A percentile compares a stretch with the other conserved stretches of the same genome.
These are phyloP conservation scores for Drosophila sulfurigaster DNA, from an alignment of 1,140 invertebrate species.

Conservation along the genomic window DNA sequence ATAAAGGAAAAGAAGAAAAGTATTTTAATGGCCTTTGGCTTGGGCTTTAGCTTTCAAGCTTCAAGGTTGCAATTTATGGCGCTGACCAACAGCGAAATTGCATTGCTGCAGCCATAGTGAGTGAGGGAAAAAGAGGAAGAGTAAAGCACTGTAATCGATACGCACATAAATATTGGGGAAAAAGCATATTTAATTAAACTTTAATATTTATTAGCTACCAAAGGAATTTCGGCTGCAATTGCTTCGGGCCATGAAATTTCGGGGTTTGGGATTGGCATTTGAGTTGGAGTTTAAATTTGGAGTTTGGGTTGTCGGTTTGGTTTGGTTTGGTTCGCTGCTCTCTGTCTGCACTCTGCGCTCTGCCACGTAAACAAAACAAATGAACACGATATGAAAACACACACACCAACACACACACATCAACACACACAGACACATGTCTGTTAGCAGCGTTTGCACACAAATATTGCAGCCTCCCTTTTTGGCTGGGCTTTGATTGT, in stretches of 20 bases:
- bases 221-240: constrained; percentile 70
- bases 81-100: constrained; percentile 77
- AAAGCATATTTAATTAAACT: constrained; percentile 83
- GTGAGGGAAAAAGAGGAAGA: too few species aligned
- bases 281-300: neutral
- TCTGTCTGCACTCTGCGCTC: constrained; percentile 15
- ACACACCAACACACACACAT: constrained; percentile 17
- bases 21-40: constrained; percentile 79
- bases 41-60: constrained; percentile 52
- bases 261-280: constrained; percentile 18
- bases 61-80: constrained; percentile 81
- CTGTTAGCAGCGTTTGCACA: constrained; percentile 45
- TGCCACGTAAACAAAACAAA: constrained; percentile 56
- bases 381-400: constrained; percentile 58
- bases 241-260: constrained; percentile 42
- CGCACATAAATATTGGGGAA: constrained; percentile 74
- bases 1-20: constrained; percentile 18
- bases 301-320: neutral
- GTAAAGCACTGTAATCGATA: constrained; percentile 55
- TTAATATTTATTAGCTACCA: constrained; percentile 82
- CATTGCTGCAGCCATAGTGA: constrained; percentile 40
- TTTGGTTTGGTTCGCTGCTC: constrained; percentile 30
- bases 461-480: constrained; percentile 41
- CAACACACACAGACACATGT: constrained; percentile 23
- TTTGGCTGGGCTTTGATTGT: constrained; percentile 53